Conservation (phyloP, 2,888 invertebrate genomes). For the Dinocampus coccinellae region DNA sequence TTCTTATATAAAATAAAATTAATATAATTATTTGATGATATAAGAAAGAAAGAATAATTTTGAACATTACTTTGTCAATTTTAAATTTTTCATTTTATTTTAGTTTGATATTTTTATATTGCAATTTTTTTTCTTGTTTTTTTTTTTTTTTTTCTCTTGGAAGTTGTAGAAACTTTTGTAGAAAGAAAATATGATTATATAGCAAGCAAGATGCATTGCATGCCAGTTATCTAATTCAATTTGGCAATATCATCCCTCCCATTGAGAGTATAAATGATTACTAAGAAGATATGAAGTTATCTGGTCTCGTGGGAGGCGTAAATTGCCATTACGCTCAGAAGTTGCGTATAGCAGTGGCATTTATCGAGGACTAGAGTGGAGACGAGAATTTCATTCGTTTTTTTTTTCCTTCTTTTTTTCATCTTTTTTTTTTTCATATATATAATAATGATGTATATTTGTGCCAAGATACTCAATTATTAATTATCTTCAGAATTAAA, state of each 20-base stretch:
- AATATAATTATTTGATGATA: neutral
- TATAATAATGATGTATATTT: neutral
- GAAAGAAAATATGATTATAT: neutral
- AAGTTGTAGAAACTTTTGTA: neutral
- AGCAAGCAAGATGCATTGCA: constrained; percentile 56
- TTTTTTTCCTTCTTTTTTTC: constrained; percentile 21
- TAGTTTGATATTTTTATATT: too few species aligned
- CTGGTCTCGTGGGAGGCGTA: constrained; percentile 67
- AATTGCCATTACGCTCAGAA: constrained; percentile 65
- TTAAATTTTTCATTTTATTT: too few species aligned
- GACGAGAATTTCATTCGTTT: constrained; percentile 36
- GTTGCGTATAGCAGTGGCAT: constrained; percentile 34
- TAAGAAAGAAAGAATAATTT: too few species aligned
- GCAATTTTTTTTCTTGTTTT: neutral
- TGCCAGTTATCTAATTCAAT: constrained; percentile 67
- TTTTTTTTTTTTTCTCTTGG: constrained; percentile 38
- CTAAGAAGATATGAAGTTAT: constrained; percentile 68
- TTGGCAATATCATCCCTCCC: constrained; percentile 64
- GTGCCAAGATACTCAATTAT: constrained; percentile 59
- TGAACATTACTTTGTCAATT: too few species aligned
- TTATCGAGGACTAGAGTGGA: constrained; percentile 31
- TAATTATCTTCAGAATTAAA: constrained; percentile 54
- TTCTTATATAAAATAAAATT: neutral
- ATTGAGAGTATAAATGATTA: constrained; percentile 68
- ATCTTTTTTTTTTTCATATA: constrained; percentile 27